Evolutionary conservation across 2,888 invertebrate genomes (phyloP).

Genomic region (Pseudeuparius sepicola): DNA sequence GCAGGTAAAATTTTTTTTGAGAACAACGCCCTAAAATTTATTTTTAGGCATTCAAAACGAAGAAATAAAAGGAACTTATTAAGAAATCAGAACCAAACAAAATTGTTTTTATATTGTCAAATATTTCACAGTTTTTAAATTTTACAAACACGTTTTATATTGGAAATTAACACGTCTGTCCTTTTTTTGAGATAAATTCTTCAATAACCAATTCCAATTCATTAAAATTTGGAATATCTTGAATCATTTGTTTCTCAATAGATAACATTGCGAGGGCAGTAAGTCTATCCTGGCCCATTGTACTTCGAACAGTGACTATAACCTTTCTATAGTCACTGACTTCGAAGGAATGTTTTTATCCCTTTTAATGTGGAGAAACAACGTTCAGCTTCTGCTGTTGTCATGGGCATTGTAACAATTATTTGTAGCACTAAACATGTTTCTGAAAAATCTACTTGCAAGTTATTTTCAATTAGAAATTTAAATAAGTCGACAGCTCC

Average conservation of each 20-base stretch:
- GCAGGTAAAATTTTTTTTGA: neutral
- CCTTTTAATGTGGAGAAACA: constrained; percentile 19
- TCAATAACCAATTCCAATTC: constrained; percentile 17
- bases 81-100: too few relatives aligned
- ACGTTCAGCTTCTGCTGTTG: constrained; percentile 17
- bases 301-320: too few relatives aligned
- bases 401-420: constrained; percentile 21
- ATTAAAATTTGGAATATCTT: constrained; percentile 18
- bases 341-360: constrained; percentile 23
- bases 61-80: too few relatives aligned
- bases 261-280: constrained; percentile 20
- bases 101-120: too few relatives aligned
- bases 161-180: constrained; percentile 14
- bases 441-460: constrained; percentile 20
- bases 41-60: constrained; percentile 2
- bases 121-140: constrained; percentile 1
- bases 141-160: constrained; percentile 7
- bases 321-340: too few relatives aligned
- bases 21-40: neutral
- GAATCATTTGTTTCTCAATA: constrained; percentile 19
- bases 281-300: constrained; percentile 21
- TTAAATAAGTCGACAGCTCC: constrained; percentile 17
- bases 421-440: constrained; percentile 19
- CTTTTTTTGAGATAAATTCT: constrained; percentile 15
- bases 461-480: constrained; percentile 19